These are phyloP conservation scores for Fregata magnificens DNA, from an alignment of 2,113 vertebrate species.

Conservation along the genomic window DNA sequence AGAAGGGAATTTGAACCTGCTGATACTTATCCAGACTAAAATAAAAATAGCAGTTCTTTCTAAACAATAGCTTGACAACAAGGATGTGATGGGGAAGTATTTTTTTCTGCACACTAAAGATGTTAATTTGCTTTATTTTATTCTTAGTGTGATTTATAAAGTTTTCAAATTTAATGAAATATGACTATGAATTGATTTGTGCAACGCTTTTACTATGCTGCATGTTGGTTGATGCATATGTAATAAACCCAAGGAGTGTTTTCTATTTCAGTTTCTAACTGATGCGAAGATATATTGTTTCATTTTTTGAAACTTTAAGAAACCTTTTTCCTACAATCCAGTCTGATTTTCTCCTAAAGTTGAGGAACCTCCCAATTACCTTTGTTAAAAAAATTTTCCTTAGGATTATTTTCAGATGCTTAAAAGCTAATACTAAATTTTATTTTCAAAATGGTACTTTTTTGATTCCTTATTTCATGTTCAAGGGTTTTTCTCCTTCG, in stretches of 20 bases:
- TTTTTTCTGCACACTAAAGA: background rate
- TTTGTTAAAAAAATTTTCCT: background rate
- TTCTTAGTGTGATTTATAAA: background rate
- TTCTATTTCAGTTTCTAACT: background rate
- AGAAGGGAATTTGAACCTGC: background rate
- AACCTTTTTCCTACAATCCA: background rate
- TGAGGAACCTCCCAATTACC: background rate
- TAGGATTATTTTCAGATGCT: background rate
- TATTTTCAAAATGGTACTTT: background rate
- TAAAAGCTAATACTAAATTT: background rate
- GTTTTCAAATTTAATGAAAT: background rate
- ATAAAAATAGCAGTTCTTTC: background rate
- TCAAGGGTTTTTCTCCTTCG: background rate
- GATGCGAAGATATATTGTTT: background rate
- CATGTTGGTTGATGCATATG: background rate
- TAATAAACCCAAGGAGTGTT: background rate
- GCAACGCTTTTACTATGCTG: background rate
- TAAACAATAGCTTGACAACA: background rate
- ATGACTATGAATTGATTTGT: background rate
- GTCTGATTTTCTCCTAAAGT: background rate
- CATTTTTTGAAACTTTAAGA: background rate
- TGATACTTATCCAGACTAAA: background rate
- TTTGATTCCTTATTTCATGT: background rate
- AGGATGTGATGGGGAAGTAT: background rate
- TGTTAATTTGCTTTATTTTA: background rate